These are phyloP conservation scores for Ophiodon elongatus DNA, from an alignment of 2,113 vertebrate species.

Conservation along the genomic window DNA sequence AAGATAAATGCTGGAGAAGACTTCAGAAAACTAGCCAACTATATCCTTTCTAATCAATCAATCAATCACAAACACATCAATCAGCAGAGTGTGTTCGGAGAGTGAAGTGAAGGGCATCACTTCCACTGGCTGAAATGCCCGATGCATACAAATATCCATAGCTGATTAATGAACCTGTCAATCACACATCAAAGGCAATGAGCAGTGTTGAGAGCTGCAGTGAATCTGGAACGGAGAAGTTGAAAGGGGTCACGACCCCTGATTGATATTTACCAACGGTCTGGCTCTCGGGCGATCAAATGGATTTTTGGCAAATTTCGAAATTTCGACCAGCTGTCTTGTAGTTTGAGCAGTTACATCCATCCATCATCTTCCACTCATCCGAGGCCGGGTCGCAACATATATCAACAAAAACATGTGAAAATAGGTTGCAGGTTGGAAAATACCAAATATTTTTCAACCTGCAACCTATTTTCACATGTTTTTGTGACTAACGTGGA, in stretches of 20 bases:
- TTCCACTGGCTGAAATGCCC: neutral
- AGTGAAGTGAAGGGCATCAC: slow-evolving; percentile 1
- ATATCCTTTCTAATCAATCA: neutral
- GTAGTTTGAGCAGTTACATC: neutral
- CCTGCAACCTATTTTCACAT: too few species aligned
- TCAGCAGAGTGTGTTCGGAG: neutral
- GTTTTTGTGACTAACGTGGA: too few species aligned
- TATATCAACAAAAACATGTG: too few species aligned
- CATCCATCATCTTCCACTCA: neutral
- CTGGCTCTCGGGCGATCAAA: neutral
- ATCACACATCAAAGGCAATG: neutral
- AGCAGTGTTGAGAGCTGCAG: too few species aligned
- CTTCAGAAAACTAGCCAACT: neutral
- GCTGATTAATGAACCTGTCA: slow-evolving; percentile 28
- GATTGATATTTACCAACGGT: neutral
- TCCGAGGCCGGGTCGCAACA: neutral
- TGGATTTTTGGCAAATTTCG: neutral
- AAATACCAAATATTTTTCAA: too few species aligned
- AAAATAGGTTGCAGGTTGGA: too few species aligned
- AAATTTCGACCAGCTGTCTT: neutral
- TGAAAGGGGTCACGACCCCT: neutral
- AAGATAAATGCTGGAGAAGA: neutral
- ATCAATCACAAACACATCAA: neutral
- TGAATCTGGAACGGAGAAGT: neutral
- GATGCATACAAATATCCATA: slow-evolving; percentile 4